Base-by-base conservation (phyloP, 2,888 invertebrate genomes). In the Erebia aethiops region DNA sequence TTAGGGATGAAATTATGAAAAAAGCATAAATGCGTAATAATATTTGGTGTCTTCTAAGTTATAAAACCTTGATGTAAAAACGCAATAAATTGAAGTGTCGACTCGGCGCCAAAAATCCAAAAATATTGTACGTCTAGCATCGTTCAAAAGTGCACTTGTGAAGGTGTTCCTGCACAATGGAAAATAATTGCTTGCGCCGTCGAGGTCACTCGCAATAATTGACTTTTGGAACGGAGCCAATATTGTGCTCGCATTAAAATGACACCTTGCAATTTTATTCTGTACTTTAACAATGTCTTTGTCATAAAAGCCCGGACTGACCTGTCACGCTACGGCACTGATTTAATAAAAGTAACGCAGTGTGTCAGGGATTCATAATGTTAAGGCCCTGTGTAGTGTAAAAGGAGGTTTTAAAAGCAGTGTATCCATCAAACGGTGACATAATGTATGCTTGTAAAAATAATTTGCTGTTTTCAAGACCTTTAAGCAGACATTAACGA, bases 161-260 rank as follows among this genome's bases (percentile, higher is more conserved):
- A 90, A 88, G 88, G 87, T 87, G 88, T 86, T 85, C 83, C 83
- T 81, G 82, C 81, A 79, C 83, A 84, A 87, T 87, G 87, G 88
- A 87, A 84, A 90, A 89, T 91, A 91, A 92, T 91, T 90, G 87
- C 83, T 77, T 82, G 87, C 81, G 75, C 74, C 75, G 78, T 73
- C 80, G 75, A 76, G 80, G 77, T 79, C 79, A 81, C 82, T 80
- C 84, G 82, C 87, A 84, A 89, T 91, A 91, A 91, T 90, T 90
- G 91, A 88, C 84, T 88, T 85, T 87, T 90, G 92, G 89, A 87
- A 83, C 82, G 77, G 71, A 74, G 90, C 92, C 90, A 89, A 87
- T 82, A 84, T 76, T 78, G 67, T 69, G 56, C 66, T 71, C 49
- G 21, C 43, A 65, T 69, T 68, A 72, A 74, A 70, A 70, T 61